Conservation (phyloP, 2,888 invertebrate genomes). For the Drosophila atripex region DNA sequence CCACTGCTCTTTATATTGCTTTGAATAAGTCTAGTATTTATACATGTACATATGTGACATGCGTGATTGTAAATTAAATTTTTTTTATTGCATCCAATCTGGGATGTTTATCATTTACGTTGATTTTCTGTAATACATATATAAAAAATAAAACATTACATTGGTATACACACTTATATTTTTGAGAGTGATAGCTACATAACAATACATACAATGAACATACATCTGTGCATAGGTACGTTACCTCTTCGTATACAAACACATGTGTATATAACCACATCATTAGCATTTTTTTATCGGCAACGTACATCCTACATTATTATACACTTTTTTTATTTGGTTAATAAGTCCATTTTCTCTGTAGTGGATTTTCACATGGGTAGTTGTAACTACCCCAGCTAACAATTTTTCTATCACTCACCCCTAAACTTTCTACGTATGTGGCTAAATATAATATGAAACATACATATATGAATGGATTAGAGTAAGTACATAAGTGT, state of each 20-base stretch:
- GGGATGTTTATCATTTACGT: not conserved
- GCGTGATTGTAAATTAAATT: too few relatives aligned
- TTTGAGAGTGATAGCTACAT: constrained; percentile 18
- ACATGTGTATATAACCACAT: not conserved
- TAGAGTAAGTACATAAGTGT: too few relatives aligned
- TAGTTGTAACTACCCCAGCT: constrained; percentile 58
- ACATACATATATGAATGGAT: constrained; percentile 1
- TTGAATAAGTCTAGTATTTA: not conserved
- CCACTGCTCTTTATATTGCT: not conserved
- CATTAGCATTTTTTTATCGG: not conserved
- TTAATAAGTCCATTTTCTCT: not conserved
- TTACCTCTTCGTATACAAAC: not conserved
- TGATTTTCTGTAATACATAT: constrained; percentile 53
- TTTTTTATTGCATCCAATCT: not conserved
- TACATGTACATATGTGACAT: not conserved
- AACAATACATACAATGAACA: not conserved
- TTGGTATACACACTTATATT: constrained; percentile 62
- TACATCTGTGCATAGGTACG: constrained; percentile 1
- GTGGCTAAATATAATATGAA: not conserved
- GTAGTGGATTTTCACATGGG: not conserved
- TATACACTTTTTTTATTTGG: not conserved
- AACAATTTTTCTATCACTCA: constrained; percentile 64
- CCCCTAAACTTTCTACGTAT: constrained; percentile 38
- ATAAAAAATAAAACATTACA: constrained; percentile 37
- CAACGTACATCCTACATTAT: not conserved